Conservation (phyloP, 2,113 vertebrate species). For the Peromyscus polionotus region DNA sequence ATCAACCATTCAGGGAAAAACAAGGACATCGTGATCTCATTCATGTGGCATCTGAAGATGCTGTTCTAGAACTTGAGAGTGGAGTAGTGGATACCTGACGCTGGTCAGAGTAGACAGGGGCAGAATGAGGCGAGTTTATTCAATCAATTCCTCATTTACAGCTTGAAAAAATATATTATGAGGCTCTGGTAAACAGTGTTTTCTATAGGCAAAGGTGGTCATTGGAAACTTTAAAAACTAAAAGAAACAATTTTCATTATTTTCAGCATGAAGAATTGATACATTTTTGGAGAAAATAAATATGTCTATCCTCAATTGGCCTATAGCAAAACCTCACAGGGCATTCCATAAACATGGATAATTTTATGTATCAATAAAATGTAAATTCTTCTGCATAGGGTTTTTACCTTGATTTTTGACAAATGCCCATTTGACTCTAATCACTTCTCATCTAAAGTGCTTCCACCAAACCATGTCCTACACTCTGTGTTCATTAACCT, state of each 20-base stretch:
- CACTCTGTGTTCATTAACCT: conserved; percentile 44
- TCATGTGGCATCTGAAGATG: background rate
- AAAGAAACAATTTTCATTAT: background rate
- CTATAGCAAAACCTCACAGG: background rate
- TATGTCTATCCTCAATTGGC: background rate
- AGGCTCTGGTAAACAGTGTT: background rate
- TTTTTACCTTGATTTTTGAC: conserved; percentile 2
- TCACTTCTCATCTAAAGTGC: background rate
- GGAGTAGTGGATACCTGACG: background rate
- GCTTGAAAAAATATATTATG: background rate
- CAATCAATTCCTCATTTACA: background rate
- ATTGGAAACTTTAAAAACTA: background rate
- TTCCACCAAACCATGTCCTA: conserved; percentile 12
- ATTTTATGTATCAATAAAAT: conserved; percentile 34
- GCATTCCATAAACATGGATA: background rate
- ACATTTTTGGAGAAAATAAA: background rate
- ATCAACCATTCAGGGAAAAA: background rate
- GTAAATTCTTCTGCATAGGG: conserved; percentile 21
- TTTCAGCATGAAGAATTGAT: background rate
- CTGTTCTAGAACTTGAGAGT: background rate
- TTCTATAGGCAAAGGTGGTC: background rate
- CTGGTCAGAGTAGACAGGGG: too few species aligned
- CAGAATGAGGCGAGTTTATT: background rate
- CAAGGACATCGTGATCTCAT: background rate
- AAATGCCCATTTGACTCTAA: background rate